Evolutionary conservation across 64 coral and sea anemone species (phyloP), one percentile per base, ranked within the genome.

Genomic region (Porites australiensis): DNA sequence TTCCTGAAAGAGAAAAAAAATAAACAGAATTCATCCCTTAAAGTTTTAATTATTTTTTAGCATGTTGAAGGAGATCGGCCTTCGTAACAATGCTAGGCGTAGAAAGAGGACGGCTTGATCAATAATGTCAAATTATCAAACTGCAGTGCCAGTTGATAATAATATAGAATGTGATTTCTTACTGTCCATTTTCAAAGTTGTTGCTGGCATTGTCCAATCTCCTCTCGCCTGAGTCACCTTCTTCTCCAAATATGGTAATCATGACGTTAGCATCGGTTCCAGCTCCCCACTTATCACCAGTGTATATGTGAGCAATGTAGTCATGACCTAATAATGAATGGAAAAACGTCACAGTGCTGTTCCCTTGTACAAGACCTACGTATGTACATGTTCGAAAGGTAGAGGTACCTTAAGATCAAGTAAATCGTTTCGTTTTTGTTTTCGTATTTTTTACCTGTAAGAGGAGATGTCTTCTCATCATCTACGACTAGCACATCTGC

Each of bases 161-260:
- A 18, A 2, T 49, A 76, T 0, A 19, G 19, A 52, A 51, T 13
- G 4, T 12, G 48, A 8, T 76, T 47, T 50, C 91, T 94, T 91
- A 99, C 98, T 96, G 96, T 86, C 87, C 88, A 77, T 91, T 77
- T 86, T 99, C 98, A 92, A 99, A 99, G 58, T 99, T 99, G 79
- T 99, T 99, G 50, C 91, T 99, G 27, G 83, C 88, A 48, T 99
- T 99, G 64, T 99, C 94, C 13, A 99, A 52, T 37, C 87, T 96
- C 64, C 83, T 95, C 88, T 99, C 91, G 23, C 91, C 94, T 14
- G 94, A 96, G 45, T 96, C 98, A 3, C 98, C 98, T 7, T 94
- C 84, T 67, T 94, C 83, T 79, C 98, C 98, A 96, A 99, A 99
- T 89, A 99, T 85, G 61, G 98, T 99, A 64, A 96, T 92, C 16